A percentile compares a stretch with the other conserved stretches of the same genome.
phyloP scores from a whole-genome alignment of 2,888 invertebrate species.

The Mycalesis mineus region DNA sequence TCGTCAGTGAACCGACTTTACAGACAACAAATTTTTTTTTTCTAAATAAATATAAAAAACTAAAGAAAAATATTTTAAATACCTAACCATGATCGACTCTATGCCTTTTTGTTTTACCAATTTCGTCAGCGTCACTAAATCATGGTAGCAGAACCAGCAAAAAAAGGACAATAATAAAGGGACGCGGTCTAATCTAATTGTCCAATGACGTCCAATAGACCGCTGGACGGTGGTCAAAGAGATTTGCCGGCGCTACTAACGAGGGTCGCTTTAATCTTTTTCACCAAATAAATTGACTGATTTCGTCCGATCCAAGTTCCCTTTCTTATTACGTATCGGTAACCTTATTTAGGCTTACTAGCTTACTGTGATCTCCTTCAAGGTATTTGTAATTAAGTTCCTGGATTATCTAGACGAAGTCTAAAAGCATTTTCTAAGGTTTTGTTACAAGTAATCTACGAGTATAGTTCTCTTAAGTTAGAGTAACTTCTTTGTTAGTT shows the following conservation, averaged over 20 bases:
- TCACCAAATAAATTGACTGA: constrained; percentile 11
- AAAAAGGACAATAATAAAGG: constrained; percentile 3
- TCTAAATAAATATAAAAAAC: too few relatives aligned
- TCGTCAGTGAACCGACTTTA: too few relatives aligned
- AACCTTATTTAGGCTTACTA: not conserved
- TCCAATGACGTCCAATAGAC: not conserved
- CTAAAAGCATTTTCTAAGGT: too few relatives aligned
- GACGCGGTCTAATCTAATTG: constrained; percentile 4
- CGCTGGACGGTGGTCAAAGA: not conserved
- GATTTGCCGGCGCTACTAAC: constrained; percentile 7
- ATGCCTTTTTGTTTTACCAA: not conserved
- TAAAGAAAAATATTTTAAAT: too few relatives aligned
- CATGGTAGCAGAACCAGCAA: not conserved
- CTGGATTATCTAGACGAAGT: too few relatives aligned
- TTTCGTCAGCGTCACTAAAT: not conserved
- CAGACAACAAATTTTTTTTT: too few relatives aligned
- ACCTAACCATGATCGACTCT: not conserved
- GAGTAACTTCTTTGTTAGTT: too few relatives aligned
- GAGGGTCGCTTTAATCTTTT: constrained; percentile 16
- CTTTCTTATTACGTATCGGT: not conserved
- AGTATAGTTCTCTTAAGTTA: too few relatives aligned
- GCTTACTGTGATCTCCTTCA: not conserved
- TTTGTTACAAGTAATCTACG: too few relatives aligned
- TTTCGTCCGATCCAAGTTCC: not conserved
- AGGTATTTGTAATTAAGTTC: not conserved